Evolutionary conservation across 1,140 invertebrate species (phyloP).

Genomic region (Ceratitis capitata): DNA sequence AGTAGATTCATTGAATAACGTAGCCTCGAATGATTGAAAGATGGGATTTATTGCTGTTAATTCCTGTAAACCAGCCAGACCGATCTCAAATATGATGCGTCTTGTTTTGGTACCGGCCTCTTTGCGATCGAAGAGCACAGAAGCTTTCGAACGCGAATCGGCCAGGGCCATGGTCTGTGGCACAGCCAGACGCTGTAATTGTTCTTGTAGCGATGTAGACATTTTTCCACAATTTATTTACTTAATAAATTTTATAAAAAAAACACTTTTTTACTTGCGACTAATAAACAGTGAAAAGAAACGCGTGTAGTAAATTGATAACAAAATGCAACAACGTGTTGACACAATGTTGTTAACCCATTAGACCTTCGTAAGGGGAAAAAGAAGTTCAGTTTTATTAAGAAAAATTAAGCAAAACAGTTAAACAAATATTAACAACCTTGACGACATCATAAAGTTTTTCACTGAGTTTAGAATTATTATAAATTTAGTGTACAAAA

Average conservation of each 20-base stretch:
- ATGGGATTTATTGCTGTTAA: conserved; percentile 75
- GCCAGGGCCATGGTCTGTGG: conserved; percentile 80
- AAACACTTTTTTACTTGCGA: not conserved
- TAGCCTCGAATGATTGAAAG: conserved; percentile 79
- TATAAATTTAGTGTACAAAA: no score
- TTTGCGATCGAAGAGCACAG: conserved; percentile 87
- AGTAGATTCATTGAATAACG: conserved; percentile 79
- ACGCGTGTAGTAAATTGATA: not conserved
- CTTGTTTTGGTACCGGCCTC: conserved; percentile 87
- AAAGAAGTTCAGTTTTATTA: no score
- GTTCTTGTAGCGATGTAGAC: conserved; percentile 81
- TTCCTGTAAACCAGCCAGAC: conserved; percentile 84
- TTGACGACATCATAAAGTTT: no score
- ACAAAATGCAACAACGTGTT: not conserved
- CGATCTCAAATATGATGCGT: conserved; percentile 85
- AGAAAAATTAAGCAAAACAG: no score
- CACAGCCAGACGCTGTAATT: conserved; percentile 80
- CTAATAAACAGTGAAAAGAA: not conserved
- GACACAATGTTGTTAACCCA: not conserved
- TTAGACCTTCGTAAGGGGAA: not conserved
- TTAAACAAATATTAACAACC: no score
- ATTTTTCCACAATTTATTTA: conserved; percentile 43
- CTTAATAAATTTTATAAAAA: not conserved
- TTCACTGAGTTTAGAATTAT: no score
- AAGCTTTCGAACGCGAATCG: conserved; percentile 76